phyloP scores from a whole-genome alignment of 1,140 invertebrate genomes.

The Pseudomyrmex sp. region DNA sequence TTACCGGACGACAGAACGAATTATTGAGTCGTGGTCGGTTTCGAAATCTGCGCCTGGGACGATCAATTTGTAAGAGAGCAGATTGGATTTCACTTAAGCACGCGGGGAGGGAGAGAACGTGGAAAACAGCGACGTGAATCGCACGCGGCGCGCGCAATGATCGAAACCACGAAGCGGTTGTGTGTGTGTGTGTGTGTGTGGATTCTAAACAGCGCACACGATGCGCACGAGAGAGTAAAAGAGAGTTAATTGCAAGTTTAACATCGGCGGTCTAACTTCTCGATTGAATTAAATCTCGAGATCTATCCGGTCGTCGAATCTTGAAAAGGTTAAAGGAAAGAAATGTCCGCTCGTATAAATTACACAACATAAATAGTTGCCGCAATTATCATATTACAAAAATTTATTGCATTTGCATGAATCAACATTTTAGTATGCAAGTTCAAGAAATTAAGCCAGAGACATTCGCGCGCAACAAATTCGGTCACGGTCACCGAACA shows the following conservation, averaged over 20 bases:
- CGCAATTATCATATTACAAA: no score
- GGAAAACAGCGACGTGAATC: constrained; percentile 30
- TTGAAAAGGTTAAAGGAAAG: no score
- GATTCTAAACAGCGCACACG: constrained; percentile 9
- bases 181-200: background rate
- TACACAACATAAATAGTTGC: no score
- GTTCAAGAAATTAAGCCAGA: no score
- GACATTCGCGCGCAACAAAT: no score
- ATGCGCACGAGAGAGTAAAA: background rate
- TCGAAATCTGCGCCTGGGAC: constrained; percentile 45
- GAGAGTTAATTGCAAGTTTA: constrained; percentile 38
- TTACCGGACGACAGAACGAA: constrained; percentile 49
- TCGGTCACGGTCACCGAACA: no score
- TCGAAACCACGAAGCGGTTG: background rate
- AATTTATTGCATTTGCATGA: no score
- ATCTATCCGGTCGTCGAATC: no score
- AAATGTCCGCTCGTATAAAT: no score
- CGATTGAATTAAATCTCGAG: no score
- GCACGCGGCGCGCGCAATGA: background rate
- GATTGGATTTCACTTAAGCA: constrained; percentile 46
- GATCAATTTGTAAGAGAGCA: constrained; percentile 46
- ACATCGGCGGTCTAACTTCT: background rate
- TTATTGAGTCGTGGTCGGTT: constrained; percentile 40
- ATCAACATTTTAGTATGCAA: no score
- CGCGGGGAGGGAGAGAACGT: background rate